phyloP scores from a whole-genome alignment of 2,888 invertebrate species.

The Eupithecia pulchellata region DNA sequence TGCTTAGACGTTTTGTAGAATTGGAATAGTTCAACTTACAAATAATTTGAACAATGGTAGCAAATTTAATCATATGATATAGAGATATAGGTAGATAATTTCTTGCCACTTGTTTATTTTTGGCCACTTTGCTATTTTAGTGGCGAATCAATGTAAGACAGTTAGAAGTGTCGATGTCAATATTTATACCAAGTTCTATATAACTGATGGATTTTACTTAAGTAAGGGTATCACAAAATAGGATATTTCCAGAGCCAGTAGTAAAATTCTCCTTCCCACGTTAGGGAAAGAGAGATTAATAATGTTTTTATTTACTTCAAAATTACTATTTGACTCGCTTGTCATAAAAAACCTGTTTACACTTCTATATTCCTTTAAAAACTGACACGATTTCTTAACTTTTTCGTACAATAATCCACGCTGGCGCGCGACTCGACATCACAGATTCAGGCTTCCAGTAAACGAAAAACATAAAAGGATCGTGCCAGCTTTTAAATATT shows the following conservation, averaged over 20 bases:
- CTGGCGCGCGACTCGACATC: too few species aligned
- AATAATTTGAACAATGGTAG: background rate
- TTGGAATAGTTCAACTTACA: background rate
- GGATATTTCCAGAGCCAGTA: background rate
- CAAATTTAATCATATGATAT: background rate
- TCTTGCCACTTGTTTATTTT: background rate
- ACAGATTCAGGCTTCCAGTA: too few species aligned
- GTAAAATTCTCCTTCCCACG: background rate
- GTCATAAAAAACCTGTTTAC: background rate
- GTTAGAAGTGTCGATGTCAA: background rate
- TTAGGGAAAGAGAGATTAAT: background rate
- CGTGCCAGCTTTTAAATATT: too few species aligned
- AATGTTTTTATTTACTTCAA: background rate
- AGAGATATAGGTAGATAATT: too few species aligned
- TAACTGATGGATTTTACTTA: constrained; percentile 2
- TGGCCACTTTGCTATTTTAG: background rate
- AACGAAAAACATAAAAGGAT: too few species aligned
- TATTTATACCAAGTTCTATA: background rate
- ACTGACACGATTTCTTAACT: too few species aligned
- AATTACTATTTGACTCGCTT: background rate
- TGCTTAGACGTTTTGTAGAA: background rate
- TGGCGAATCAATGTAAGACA: background rate
- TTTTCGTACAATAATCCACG: too few species aligned
- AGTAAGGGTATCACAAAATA: background rate
- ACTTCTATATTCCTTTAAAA: too few species aligned